A percentile compares a stretch with the other conserved stretches of the same genome.
Evolutionary conservation across 37 sponge, comb jelly and placozoan genomes (phyloP).

Genomic region (Agelas oroides): DNA sequence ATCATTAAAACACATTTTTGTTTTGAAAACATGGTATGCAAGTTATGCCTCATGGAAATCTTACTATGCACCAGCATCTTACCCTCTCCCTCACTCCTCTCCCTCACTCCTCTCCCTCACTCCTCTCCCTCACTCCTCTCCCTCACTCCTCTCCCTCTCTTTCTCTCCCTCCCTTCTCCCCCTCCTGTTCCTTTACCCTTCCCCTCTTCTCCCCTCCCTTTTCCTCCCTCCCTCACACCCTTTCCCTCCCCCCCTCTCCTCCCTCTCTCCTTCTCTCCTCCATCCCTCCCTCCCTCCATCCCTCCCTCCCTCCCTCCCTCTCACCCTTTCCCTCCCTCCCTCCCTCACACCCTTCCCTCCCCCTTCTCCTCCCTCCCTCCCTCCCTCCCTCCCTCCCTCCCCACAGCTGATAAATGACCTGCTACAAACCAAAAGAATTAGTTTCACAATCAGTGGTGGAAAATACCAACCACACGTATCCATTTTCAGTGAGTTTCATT

Average conservation of each 20-base stretch:
- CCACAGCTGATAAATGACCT: constrained; percentile 73
- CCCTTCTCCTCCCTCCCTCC: no score
- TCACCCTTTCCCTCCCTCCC: background rate
- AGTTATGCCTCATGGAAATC: no score
- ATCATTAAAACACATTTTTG: background rate
- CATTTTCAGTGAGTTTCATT: constrained; percentile 59
- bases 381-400: background rate
- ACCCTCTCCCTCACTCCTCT: no score
- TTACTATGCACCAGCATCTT: no score
- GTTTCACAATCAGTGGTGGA: constrained; percentile 64
- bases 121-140: no score
- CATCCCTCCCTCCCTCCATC: background rate
- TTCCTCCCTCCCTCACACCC: background rate
- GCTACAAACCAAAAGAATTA: constrained; percentile 73
- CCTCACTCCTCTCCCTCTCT: no score
- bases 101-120: no score
- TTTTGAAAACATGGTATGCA: background rate
- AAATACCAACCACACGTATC: constrained; percentile 64
- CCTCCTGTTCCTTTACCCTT: no score
- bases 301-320: constrained; percentile 13
- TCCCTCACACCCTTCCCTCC: background rate
- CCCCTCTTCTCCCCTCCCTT: no score
- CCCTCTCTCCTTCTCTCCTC: no score
- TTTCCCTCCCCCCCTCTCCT: background rate
- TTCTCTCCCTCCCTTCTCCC: no score